Evolutionary conservation across 1,140 invertebrate genomes (phyloP).

Genomic region (Drosophila quadrilineata): DNA sequence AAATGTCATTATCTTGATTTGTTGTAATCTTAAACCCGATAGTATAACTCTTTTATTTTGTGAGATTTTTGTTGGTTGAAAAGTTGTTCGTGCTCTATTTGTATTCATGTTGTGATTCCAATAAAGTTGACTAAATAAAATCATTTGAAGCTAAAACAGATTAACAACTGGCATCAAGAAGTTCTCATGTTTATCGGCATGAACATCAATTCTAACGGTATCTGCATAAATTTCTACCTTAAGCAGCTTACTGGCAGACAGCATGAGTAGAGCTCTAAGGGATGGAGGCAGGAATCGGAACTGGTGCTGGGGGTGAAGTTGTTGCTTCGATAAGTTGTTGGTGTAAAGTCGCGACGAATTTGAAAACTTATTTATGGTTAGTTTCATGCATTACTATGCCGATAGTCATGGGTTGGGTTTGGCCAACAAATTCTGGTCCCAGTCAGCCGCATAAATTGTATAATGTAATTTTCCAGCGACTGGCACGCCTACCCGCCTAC

Average conservation of each 20-base stretch:
- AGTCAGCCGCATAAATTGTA: constrained; percentile 77
- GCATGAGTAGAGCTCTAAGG: too few species aligned
- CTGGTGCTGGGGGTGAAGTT: background rate
- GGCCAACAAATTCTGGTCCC: constrained; percentile 48
- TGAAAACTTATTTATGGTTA: constrained; percentile 41
- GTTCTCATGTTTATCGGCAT: constrained; percentile 10
- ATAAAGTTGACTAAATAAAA: background rate
- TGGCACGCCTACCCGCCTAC: constrained; percentile 29
- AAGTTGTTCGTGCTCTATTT: too few species aligned
- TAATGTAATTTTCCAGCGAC: constrained; percentile 73
- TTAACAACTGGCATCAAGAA: background rate
- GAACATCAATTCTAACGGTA: too few species aligned
- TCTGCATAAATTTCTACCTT: constrained; percentile 17
- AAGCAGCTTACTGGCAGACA: constrained; percentile 26
- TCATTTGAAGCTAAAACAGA: background rate
- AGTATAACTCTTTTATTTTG: too few species aligned
- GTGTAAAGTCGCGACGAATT: constrained; percentile 2
- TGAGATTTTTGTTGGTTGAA: too few species aligned
- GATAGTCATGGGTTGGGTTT: constrained; percentile 23
- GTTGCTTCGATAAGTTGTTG: background rate
- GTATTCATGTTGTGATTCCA: background rate
- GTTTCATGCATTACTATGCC: constrained; percentile 15
- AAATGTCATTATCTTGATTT: too few species aligned
- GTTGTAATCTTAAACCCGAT: too few species aligned
- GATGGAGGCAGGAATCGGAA: too few species aligned